Conservation (phyloP, 2,113 vertebrate species). For the Cygnus buccinator region DNA sequence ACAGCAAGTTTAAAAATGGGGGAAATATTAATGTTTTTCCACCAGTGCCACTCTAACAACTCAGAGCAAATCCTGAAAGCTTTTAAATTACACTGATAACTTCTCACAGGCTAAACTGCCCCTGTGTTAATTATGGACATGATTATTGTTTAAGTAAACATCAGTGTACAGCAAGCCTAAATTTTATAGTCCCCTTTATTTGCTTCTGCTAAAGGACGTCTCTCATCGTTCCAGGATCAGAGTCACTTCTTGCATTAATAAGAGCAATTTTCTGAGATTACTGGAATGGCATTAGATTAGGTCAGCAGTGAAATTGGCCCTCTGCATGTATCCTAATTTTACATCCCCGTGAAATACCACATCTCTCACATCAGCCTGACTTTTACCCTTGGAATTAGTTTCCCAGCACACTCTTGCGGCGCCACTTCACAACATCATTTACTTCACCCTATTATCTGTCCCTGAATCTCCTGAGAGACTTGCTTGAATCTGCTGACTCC, state of each 20-base stretch:
- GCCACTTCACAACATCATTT: not conserved
- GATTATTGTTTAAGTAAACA: not conserved
- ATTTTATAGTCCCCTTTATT: not conserved
- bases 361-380: conserved; percentile 39
- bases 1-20: not conserved
- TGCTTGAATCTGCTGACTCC: not conserved
- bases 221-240: not conserved
- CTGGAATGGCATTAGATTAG: conserved; percentile 35
- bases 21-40: not conserved
- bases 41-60: not conserved
- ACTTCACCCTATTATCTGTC: not conserved
- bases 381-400: conserved; percentile 28
- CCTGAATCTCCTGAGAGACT: not conserved
- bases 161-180: not conserved
- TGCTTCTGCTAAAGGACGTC: not conserved
- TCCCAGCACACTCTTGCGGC: rapidly evolving
- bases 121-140: not conserved
- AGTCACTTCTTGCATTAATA: conserved; percentile 14
- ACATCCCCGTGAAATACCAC: conserved; percentile 45
- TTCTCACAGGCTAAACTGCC: not conserved
- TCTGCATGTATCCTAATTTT: not conserved
- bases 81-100: not conserved
- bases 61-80: not conserved
- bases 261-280: conserved; percentile 40
- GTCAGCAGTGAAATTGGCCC: conserved; percentile 16